Base-by-base conservation (phyloP, 2,888 invertebrate species). In the Salticus scenicus region DNA sequence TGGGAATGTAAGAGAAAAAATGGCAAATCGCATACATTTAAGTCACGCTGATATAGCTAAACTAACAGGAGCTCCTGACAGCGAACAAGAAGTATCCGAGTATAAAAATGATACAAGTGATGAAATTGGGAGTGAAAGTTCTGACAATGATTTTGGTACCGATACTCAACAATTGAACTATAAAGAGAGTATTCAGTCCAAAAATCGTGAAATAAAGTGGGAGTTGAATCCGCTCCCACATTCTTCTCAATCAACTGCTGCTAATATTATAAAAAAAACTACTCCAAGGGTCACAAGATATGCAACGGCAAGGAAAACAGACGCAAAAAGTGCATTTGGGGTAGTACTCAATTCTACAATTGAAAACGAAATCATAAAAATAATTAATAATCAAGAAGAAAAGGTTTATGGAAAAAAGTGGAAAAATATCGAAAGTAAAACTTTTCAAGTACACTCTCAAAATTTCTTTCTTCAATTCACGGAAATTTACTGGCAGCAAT, bases 321-420 rank as follows among this genome's bases (percentile, higher is more conserved):
- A 70, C 17, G 41, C 42, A 12, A 42, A 42, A 70, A 24, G 42
- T 70, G 42, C 42, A 70, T 70, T 70, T 42, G 42, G 27, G 70
- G 10, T 24, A 20, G 27, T 42, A 70, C 0, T 70, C 42, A 70
- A 42, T 41, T 70, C 28, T 41, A 70, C 12, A 70, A 70, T 70
- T 37, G 1, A 70, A 42, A 70, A 70, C 14, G 42, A 42, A 70
- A 42, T 70, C 70, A 70, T 70, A 27, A 70, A 70, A 37, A 27
- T 70, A 27, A 70, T 12, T 8, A 37, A 37, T 37, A 37, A 8
- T 37, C 7, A 37, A 37, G 12, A 12, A 8, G 37, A n/a, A n/a
- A n/a, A n/a, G n/a, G n/a, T n/a, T n/a, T n/a, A n/a, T n/a, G n/a
- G n/a, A n/a, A n/a, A n/a, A n/a, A n/a, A n/a, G n/a, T n/a, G n/a